Evolutionary conservation across 2,888 invertebrate genomes (phyloP).

Genomic region (Agriopis aurantiaria): DNA sequence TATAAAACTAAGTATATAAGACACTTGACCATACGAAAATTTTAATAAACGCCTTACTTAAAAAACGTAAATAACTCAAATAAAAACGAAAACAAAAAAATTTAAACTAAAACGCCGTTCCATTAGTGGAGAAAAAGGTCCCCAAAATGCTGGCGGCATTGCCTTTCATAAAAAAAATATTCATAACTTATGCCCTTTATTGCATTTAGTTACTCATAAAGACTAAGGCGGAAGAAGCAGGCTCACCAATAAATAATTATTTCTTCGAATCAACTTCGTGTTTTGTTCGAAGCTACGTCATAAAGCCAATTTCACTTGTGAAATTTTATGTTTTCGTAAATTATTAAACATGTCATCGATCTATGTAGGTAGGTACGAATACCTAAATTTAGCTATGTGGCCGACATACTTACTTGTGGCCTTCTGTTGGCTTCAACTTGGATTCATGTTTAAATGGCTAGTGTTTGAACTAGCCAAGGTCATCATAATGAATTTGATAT

Average conservation of each 20-base stretch:
- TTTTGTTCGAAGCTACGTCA: slow-evolving; percentile 5
- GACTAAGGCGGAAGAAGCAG: background rate
- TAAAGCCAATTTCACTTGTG: slow-evolving; percentile 12
- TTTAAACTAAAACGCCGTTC: too few relatives aligned
- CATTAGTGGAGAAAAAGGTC: too few relatives aligned
- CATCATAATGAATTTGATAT: too few relatives aligned
- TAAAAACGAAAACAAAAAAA: too few relatives aligned
- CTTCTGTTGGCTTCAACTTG: background rate
- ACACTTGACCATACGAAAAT: too few relatives aligned
- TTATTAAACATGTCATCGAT: slow-evolving; percentile 27
- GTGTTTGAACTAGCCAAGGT: background rate
- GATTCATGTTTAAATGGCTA: too few relatives aligned
- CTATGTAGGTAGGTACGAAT: background rate
- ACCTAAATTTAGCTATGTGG: background rate
- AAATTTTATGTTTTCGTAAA: slow-evolving; percentile 12
- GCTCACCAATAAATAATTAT: slow-evolving; percentile 3
- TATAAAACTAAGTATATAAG: too few relatives aligned
- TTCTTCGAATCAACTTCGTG: slow-evolving; percentile 11
- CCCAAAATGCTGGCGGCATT: too few relatives aligned
- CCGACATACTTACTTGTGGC: background rate
- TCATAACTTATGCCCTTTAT: too few relatives aligned
- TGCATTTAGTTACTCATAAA: background rate
- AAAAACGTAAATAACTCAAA: too few relatives aligned
- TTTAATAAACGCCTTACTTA: too few relatives aligned
- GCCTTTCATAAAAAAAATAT: too few relatives aligned